Conservation (phyloP, 2,797 vertebrate species). For the Xiphophorus birchmanni region DNA sequence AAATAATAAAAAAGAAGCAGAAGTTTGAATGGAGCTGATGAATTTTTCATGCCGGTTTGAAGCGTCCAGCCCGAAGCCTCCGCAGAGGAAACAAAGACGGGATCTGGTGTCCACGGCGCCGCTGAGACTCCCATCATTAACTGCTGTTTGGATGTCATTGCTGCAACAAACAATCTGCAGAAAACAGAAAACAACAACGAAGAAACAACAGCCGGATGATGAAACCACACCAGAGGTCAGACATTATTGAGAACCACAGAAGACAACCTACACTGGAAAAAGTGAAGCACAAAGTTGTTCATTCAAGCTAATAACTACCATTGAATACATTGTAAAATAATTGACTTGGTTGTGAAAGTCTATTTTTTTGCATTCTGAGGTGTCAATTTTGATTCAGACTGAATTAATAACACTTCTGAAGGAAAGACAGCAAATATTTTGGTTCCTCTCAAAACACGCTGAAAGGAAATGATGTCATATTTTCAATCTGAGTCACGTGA, state of each 20-base stretch:
- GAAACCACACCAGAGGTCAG: slow-evolving; percentile 85
- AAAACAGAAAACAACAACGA: slow-evolving; percentile 59
- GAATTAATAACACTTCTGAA: no score
- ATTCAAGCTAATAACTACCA: no score
- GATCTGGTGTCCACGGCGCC: slow-evolving; percentile 81
- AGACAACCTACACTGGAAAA: not conserved
- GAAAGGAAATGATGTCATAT: no score
- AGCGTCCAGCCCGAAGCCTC: slow-evolving; percentile 23
- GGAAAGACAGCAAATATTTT: no score
- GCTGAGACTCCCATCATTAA: slow-evolving; percentile 85
- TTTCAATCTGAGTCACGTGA: no score
- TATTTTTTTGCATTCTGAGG: no score
- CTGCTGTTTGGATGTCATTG: slow-evolving; percentile 75
- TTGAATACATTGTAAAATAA: no score
- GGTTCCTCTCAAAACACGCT: no score
- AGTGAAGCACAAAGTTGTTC: no score
- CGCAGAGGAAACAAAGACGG: slow-evolving; percentile 77
- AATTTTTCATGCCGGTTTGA: slow-evolving; percentile 50
- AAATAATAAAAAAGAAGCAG: slow-evolving; percentile 47
- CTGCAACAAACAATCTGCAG: slow-evolving; percentile 56
- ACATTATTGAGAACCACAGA: slow-evolving; percentile 85
- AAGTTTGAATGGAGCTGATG: slow-evolving; percentile 50
- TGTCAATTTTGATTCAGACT: no score
- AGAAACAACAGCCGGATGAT: slow-evolving; percentile 83
- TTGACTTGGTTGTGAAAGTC: no score